Conservation (phyloP, 1,140 invertebrate species). For the Leptinotarsa defecta region DNA sequence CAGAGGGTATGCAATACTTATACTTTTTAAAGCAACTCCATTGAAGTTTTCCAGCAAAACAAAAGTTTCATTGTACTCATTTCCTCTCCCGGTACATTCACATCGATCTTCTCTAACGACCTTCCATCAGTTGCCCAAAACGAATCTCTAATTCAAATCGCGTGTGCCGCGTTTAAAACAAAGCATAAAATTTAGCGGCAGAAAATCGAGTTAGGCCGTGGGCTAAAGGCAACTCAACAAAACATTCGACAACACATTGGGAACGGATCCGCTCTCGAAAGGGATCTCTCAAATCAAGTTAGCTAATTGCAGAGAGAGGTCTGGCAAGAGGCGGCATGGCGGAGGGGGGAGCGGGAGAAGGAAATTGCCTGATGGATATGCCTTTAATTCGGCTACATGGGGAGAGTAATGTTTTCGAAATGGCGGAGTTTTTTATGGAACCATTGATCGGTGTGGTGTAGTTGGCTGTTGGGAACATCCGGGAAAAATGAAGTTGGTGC, state of each 20-base stretch:
- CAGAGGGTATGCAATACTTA: too few species aligned
- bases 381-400: conserved; percentile 35
- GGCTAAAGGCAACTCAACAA: conserved; percentile 49
- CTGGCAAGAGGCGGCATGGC: conserved; percentile 28
- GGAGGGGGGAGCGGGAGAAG: conserved; percentile 17
- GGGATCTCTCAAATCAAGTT: conserved; percentile 57
- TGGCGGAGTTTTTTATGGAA: conserved; percentile 25
- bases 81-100: neutral
- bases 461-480: neutral
- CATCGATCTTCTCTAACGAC: conserved; percentile 31
- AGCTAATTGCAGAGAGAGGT: conserved; percentile 54
- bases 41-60: neutral
- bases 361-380: conserved; percentile 38
- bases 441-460: neutral
- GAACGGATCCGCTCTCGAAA: conserved; percentile 54
- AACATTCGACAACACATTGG: conserved; percentile 57
- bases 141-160: conserved; percentile 39
- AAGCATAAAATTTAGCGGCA: conserved; percentile 43
- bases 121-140: conserved; percentile 23
- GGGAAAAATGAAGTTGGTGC: neutral
- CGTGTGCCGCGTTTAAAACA: conserved; percentile 40
- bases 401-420: conserved; percentile 37
- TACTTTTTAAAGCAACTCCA: too few species aligned
- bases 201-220: conserved; percentile 45
- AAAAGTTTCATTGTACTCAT: neutral